Evolutionary conservation across 2,797 vertebrate genomes (phyloP).

Genomic region (Heterohyrax brucei): DNA sequence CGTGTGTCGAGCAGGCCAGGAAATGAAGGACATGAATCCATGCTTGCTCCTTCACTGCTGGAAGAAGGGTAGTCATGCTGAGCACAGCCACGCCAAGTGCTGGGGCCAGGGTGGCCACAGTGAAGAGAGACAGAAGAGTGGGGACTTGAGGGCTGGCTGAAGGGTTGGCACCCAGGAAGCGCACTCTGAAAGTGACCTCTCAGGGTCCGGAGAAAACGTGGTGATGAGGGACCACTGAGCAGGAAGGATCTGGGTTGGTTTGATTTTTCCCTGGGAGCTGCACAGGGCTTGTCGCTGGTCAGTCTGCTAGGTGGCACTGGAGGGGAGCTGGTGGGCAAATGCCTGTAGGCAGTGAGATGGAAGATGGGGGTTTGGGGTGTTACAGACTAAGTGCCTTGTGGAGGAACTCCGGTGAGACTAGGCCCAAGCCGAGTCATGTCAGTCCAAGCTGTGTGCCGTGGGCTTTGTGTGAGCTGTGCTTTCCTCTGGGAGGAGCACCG

Average conservation of each 20-base stretch:
- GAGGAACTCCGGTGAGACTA: slow-evolving; percentile 61
- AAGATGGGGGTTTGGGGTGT: neutral
- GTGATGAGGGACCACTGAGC: neutral
- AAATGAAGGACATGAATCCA: no score
- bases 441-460: slow-evolving; percentile 42
- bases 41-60: slow-evolving; percentile 37
- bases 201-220: neutral
- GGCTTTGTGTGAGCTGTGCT: slow-evolving; percentile 57
- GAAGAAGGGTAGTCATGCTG: no score
- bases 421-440: neutral
- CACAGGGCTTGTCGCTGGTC: neutral
- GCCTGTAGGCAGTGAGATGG: neutral
- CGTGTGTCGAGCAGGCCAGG: slow-evolving; percentile 24
- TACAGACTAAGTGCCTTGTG: slow-evolving; percentile 18
- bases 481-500: neutral
- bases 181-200: neutral
- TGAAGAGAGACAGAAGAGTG: slow-evolving; percentile 49
- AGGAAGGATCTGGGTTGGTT: neutral
- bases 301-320: slow-evolving; percentile 7
- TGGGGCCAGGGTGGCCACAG: neutral
- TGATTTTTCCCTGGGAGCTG: neutral
- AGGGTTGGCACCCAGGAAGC: neutral
- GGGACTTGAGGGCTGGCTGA: slow-evolving; percentile 22
- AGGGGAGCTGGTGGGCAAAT: slow-evolving; percentile 32
- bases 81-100: slow-evolving; percentile 4